These are phyloP conservation scores for Apogon talboti DNA, from an alignment of 2,797 vertebrate genomes.

Conservation along the genomic window DNA sequence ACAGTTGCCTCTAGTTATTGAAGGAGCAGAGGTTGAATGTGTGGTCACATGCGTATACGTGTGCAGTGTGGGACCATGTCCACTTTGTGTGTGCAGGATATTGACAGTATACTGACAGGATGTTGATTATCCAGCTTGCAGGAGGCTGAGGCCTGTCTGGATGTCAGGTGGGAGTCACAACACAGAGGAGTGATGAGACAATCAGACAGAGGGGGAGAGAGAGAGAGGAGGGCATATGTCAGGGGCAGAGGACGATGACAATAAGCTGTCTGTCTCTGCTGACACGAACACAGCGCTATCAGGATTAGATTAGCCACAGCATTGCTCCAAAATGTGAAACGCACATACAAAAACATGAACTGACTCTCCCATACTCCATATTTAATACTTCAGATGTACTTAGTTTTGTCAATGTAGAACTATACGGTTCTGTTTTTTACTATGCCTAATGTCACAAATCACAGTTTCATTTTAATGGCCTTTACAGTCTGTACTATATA, in stretches of 20 bases:
- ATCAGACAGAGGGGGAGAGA: slow-evolving; percentile 59
- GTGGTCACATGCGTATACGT: slow-evolving; percentile 44
- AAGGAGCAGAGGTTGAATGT: slow-evolving; percentile 46
- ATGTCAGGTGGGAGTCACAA: slow-evolving; percentile 87
- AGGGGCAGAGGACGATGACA: slow-evolving; percentile 65
- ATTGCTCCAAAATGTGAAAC: slow-evolving; percentile 22
- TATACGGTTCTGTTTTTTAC: no score
- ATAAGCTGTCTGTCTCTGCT: slow-evolving; percentile 69
- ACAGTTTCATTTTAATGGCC: no score
- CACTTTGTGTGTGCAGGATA: slow-evolving; percentile 69
- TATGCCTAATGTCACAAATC: no score
- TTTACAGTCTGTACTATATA: no score
- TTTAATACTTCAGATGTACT: slow-evolving; percentile 9
- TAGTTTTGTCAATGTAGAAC: neutral
- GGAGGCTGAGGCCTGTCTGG: slow-evolving; percentile 91
- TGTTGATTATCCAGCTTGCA: slow-evolving; percentile 96
- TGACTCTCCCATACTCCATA: neutral
- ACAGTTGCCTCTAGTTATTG: slow-evolving; percentile 16
- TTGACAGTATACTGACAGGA: slow-evolving; percentile 93
- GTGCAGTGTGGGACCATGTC: slow-evolving; percentile 29
- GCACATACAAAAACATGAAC: slow-evolving; percentile 19
- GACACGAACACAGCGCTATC: slow-evolving; percentile 58
- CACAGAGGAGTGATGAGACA: slow-evolving; percentile 72
- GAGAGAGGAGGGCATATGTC: slow-evolving; percentile 61
- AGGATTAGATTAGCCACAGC: slow-evolving; percentile 59